Conservation (phyloP, 2,113 vertebrate genomes). For the Chlorocebus sabaeus region DNA sequence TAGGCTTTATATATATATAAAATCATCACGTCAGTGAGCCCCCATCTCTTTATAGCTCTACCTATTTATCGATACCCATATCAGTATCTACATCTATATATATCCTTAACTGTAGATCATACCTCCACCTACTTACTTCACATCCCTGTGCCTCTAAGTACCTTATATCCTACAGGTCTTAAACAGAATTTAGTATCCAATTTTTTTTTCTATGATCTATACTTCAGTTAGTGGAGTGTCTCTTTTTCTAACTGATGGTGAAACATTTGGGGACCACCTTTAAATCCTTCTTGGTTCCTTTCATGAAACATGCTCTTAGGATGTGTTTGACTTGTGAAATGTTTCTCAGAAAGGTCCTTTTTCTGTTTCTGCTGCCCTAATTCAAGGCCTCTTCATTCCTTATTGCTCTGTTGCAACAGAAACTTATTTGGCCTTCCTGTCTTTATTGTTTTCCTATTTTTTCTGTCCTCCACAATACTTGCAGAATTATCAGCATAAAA, state of each 20-base stretch:
- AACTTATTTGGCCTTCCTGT: constrained; percentile 30
- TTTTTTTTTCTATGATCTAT: not conserved
- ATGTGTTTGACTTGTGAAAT: not conserved
- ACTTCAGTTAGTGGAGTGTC: not conserved
- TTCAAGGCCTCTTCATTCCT: not conserved
- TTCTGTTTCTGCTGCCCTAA: not conserved
- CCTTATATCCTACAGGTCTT: not conserved
- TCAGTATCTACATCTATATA: not conserved
- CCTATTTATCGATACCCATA: not conserved
- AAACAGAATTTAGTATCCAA: not conserved
- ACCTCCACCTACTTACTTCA: not conserved
- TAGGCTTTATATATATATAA: not conserved
- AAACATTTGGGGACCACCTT: not conserved
- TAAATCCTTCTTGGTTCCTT: not conserved
- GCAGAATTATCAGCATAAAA: constrained; percentile 23
- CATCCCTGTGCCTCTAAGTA: not conserved
- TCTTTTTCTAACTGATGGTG: not conserved
- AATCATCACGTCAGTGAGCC: not conserved
- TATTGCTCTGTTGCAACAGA: constrained; percentile 2
- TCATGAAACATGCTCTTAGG: not conserved
- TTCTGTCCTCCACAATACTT: not conserved
- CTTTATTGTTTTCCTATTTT: not conserved
- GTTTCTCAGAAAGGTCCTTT: not conserved
- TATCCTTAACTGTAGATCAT: not conserved
- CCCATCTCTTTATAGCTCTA: not conserved